Evolutionary conservation across 1,140 invertebrate genomes (phyloP).

Genomic region (Drosophila ambigua): DNA sequence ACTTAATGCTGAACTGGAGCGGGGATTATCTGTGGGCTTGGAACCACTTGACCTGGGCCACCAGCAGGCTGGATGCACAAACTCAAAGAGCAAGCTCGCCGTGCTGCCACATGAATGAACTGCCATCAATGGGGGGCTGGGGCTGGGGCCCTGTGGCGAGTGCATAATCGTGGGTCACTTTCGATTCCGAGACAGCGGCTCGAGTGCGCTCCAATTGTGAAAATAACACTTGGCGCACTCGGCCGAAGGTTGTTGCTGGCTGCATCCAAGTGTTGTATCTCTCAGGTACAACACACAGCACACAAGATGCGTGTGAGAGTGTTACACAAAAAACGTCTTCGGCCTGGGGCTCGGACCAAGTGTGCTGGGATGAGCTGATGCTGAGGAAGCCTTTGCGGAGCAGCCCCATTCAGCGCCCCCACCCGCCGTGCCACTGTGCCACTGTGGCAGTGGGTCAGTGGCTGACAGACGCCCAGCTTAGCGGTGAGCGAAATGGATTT

Average conservation of each 20-base stretch:
- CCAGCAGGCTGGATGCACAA: background rate
- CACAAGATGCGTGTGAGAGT: constrained; percentile 35
- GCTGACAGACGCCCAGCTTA: constrained; percentile 32
- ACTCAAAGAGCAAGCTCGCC: constrained; percentile 39
- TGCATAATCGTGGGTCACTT: constrained; percentile 76
- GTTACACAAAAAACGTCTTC: constrained; percentile 49
- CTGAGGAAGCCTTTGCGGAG: no score
- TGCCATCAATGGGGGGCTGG: constrained; percentile 50
- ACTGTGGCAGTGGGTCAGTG: background rate
- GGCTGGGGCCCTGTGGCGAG: constrained; percentile 12
- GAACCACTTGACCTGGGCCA: constrained; percentile 27
- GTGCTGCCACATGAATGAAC: constrained; percentile 61
- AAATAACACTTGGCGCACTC: constrained; percentile 79
- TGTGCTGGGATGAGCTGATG: constrained; percentile 13
- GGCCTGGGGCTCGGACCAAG: background rate
- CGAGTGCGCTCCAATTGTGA: constrained; percentile 77
- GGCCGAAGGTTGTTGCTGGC: constrained; percentile 59
- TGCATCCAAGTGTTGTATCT: constrained; percentile 32
- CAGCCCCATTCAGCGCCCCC: constrained; percentile 11
- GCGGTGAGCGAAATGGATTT: constrained; percentile 38
- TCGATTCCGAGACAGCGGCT: constrained; percentile 67
- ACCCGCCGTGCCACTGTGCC: background rate
- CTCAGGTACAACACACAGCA: constrained; percentile 15
- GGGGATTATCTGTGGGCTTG: constrained; percentile 16
- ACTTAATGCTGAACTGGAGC: constrained; percentile 4